These are phyloP conservation scores for Platorchestia sp. DNA, from an alignment of 1,140 invertebrate species.

Conservation along the genomic window DNA sequence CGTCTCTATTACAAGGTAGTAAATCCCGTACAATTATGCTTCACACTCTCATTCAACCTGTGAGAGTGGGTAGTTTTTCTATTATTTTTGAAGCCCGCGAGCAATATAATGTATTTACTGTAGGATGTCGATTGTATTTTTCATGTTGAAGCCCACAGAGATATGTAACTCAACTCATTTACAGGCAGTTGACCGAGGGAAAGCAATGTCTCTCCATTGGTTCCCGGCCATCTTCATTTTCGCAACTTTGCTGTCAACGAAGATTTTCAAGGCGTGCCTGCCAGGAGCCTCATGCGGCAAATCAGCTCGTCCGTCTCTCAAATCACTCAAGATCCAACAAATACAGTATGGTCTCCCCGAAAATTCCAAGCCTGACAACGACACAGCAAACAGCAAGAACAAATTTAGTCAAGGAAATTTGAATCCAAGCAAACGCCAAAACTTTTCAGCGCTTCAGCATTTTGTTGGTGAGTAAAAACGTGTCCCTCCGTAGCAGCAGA, in stretches of 20 bases:
- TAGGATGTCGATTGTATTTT: too few relatives aligned
- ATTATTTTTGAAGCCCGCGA: too few relatives aligned
- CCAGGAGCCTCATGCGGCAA: background rate
- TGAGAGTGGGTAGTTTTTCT: too few relatives aligned
- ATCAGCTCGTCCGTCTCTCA: background rate
- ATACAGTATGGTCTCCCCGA: background rate
- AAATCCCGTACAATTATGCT: too few relatives aligned
- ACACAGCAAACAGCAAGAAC: background rate
- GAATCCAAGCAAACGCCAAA: background rate
- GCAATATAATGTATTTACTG: too few relatives aligned
- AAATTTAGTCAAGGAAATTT: background rate
- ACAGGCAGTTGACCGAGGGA: slow-evolving; percentile 33
- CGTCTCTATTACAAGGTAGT: too few relatives aligned
- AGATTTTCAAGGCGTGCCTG: background rate
- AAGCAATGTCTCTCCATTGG: background rate
- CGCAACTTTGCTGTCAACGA: background rate
- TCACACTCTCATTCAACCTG: too few relatives aligned
- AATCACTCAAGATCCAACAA: background rate
- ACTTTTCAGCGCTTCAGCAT: background rate
- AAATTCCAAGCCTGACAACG: background rate
- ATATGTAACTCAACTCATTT: background rate
- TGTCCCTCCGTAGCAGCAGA: too few relatives aligned
- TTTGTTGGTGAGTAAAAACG: background rate
- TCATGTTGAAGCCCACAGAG: too few relatives aligned
- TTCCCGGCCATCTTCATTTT: background rate